These are phyloP conservation scores for Oligia strigilis DNA, from an alignment of 2,888 invertebrate genomes.

Conservation along the genomic window DNA sequence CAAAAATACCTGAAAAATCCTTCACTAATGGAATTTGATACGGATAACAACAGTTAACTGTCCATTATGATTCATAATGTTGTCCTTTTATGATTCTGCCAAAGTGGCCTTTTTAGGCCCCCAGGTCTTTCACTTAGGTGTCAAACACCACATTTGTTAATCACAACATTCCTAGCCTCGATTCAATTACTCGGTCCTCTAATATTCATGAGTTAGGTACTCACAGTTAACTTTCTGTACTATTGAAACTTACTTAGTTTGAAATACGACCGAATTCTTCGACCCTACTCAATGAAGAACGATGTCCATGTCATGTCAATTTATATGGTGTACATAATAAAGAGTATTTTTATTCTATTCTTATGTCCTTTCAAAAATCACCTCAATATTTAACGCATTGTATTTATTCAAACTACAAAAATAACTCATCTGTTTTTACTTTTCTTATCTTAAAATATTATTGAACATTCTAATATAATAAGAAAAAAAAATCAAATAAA, in stretches of 20 bases:
- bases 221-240: neutral
- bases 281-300: neutral
- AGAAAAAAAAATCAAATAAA: too few relatives aligned
- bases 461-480: neutral
- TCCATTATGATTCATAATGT: too few relatives aligned
- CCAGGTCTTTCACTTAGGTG: neutral
- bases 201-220: conserved; percentile 5
- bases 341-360: too few relatives aligned
- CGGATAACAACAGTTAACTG: too few relatives aligned
- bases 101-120: too few relatives aligned
- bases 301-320: neutral
- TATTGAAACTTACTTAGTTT: neutral
- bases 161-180: neutral
- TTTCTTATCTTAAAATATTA: neutral
- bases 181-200: neutral
- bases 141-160: neutral
- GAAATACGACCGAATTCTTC: neutral
- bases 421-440: too few relatives aligned
- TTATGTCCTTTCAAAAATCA: neutral
- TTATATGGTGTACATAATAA: too few relatives aligned
- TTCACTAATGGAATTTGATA: too few relatives aligned
- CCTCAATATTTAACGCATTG: neutral
- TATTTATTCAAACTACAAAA: neutral
- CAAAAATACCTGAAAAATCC: too few relatives aligned
- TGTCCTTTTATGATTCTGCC: too few relatives aligned